These are phyloP conservation scores for Lasioglossum calceatum DNA, from an alignment of 2,888 invertebrate species.

Conservation along the genomic window DNA sequence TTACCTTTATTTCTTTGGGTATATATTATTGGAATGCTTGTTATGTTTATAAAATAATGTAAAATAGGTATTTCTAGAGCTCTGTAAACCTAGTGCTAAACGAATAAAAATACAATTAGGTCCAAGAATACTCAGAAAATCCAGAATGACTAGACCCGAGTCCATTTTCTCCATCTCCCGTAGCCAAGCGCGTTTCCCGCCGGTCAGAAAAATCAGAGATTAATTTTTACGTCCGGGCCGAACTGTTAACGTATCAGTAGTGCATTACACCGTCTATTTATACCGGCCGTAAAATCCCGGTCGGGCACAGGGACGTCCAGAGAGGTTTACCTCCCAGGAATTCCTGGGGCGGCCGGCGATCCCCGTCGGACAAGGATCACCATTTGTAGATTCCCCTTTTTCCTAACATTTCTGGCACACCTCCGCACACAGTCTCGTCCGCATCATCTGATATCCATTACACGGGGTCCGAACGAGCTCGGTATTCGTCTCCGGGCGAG, in stretches of 20 bases:
- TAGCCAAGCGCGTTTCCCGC: background rate
- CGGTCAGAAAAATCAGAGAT: background rate
- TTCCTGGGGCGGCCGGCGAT: background rate
- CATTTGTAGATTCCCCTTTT: slow-evolving; percentile 48
- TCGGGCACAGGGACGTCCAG: background rate
- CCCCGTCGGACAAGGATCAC: slow-evolving; percentile 44
- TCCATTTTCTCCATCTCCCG: background rate
- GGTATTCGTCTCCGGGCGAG: slow-evolving; percentile 57
- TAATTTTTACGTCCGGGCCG: background rate
- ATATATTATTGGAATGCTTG: no score
- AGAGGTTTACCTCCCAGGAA: slow-evolving; percentile 44
- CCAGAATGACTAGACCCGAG: background rate
- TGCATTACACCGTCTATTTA: slow-evolving; percentile 10
- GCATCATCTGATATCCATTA: slow-evolving; percentile 61
- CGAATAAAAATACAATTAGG: background rate
- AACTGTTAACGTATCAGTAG: background rate
- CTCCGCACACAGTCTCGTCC: slow-evolving; percentile 28
- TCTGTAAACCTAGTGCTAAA: background rate
- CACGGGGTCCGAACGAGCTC: slow-evolving; percentile 54
- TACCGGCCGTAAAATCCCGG: slow-evolving; percentile 7
- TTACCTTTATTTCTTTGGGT: no score
- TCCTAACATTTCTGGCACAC: slow-evolving; percentile 53
- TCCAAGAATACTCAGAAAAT: background rate
- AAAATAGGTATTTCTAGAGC: no score
- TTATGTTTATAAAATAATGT: background rate